Base-by-base conservation (phyloP, 1,140 invertebrate genomes). In the Drosophila repletoides region DNA sequence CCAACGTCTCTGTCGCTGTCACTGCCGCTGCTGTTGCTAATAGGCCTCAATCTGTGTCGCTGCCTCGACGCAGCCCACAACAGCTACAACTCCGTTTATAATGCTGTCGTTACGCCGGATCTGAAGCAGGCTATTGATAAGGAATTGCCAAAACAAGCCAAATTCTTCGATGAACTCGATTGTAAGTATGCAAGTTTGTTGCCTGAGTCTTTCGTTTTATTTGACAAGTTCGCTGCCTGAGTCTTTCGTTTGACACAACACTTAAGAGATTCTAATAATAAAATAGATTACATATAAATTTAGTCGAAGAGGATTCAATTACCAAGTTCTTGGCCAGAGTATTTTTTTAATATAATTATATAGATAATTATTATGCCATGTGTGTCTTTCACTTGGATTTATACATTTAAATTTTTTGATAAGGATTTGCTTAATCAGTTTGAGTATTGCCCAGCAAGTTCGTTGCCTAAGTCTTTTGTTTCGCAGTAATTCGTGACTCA, bases 91-190 rank as follows among this genome's bases (percentile, higher is more conserved):
- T 63, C 73, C 12, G 76, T 80, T 2, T 90, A 90, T 67, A 90
- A 90, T 63, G 60, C 70, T 14, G 77, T 73, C 33, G 69, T 90
- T n/a, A 70, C 66, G 31, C 64, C 77, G 5, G 72, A 88, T 34
- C 49, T 90, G 1, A 90, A 88, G 29, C 58, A 89, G 38, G 77
- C 81, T 33, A 90, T 90, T 34, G 46, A 72, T 53, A 89, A 89
- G 76, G 74, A 89, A 36, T 58, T 90, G 46, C 88, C 89, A 65
- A 90, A 90, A 48, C 68, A 90, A 59, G 79, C 88, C 33, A 90
- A 90, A 69, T 90, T 90, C 69, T 90, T 90, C 33, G 89, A 90
- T 70, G 89, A 90, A 51, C 73, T 90, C 17, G 89, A 90, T 45
- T 72, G 89, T 90, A 73, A 90, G 89, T 90, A 80, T 36, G 5